Evolutionary conservation across 2,888 invertebrate species (phyloP), one percentile per base, ranked within the genome.

Genomic region (Antheraea assamensis): DNA sequence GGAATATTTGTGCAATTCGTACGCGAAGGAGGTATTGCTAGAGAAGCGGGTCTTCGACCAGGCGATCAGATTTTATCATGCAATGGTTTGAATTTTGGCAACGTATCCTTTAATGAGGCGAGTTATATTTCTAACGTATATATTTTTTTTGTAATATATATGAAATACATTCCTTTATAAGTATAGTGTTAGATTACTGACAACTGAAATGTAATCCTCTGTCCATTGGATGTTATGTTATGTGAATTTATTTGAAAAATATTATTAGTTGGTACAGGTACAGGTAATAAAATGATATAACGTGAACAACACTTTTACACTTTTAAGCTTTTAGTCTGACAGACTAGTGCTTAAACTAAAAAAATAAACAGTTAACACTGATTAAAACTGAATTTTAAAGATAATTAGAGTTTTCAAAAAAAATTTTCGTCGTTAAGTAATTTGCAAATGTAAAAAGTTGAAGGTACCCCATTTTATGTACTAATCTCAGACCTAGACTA

Each of bases 11-110:
- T 98, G 64, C 97, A 99, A 93, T 98, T 98, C 82, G 98, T 98
- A 73, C 97, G 98, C 86, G 98, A 98, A 80, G 97, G 97, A 42
- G 98, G 98, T 70, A 97, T 98, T 74, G 98, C 98, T 0, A 95
- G 97, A 71, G 97, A 98, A 82, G 97, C 98, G 2, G 98, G 98
- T 0, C 92, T 99, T 24, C 95, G 97, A 82, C 97, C 98, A 0
- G 98, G 98, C 10, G 99, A 99, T 90, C 98, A 98, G 91, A 97
- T 99, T 78, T 90, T 98, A 73, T 97, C 97, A 81, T 98, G 98
- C 89, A 99, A 99, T 87, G 98, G 97, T 76, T 95, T 96, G 74
- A 96, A 97, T 84, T 97, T 97, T 85, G 94, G 95, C 74, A 97
- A 97, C 88, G 96, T 98, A 78, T 95, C 96, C 52, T 98, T 98